Conservation (phyloP, 2,113 vertebrate species). For the Zosterops borbonicus region DNA sequence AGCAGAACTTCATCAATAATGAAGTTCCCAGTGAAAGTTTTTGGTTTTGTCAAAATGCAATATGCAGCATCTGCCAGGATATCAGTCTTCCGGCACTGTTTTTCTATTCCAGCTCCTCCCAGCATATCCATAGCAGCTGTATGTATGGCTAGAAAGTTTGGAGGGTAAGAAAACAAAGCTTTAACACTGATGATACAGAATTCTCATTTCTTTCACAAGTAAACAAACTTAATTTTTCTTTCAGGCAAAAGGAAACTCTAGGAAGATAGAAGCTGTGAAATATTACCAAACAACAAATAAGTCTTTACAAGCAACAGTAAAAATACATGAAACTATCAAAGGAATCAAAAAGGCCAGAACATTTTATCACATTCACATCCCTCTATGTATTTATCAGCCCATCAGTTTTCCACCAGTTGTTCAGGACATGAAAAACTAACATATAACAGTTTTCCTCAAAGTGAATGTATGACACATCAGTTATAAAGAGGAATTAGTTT, state of each 20-base stretch:
- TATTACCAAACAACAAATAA: neutral
- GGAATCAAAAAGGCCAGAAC: neutral
- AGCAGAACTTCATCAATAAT: constrained; percentile 90
- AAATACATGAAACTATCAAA: neutral
- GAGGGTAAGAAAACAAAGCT: neutral
- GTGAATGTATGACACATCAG: neutral
- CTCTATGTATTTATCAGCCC: neutral
- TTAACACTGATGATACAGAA: neutral
- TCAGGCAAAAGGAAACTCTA: neutral
- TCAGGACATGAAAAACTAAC: neutral
- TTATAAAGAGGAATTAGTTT: neutral
- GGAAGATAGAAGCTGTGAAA: neutral
- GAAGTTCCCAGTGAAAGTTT: constrained; percentile 90
- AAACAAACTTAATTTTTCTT: neutral
- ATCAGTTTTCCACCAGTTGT: neutral
- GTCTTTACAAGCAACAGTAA: neutral
- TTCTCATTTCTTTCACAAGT: neutral
- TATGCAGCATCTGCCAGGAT: constrained; percentile 97
- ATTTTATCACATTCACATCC: neutral
- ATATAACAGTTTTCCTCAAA: neutral
- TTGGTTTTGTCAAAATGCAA: constrained; percentile 83
- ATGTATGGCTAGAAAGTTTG: constrained; percentile 82
- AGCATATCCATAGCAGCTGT: constrained; percentile 96
- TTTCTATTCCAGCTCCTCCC: constrained; percentile 82
- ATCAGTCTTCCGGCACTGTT: constrained; percentile 90